phyloP scores from a whole-genome alignment of 2,113 vertebrate genomes.

The Mohoua ochrocephala region DNA sequence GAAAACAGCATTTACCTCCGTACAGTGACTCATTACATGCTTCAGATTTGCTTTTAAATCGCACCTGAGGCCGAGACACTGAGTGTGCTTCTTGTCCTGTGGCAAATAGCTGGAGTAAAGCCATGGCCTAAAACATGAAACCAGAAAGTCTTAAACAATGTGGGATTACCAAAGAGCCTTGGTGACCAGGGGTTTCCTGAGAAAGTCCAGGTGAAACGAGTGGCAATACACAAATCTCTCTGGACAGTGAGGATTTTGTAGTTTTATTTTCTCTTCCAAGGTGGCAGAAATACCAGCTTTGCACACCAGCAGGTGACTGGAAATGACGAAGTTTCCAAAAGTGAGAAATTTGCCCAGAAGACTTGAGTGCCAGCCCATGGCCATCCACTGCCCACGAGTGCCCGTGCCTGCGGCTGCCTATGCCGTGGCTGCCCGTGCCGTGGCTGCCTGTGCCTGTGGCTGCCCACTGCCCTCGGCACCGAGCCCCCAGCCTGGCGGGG shows the following conservation, averaged over 20 bases:
- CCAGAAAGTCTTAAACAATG: fast-evolving
- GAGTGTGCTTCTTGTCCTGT: background rate
- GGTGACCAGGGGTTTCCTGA: background rate
- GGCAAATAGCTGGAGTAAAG: background rate
- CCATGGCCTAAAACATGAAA: fast-evolving
- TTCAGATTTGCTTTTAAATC: background rate
- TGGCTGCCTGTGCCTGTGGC: too few relatives aligned
- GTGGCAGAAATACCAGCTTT: background rate
- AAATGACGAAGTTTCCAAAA: background rate
- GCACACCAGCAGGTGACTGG: background rate
- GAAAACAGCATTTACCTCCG: background rate
- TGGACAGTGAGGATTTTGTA: fast-evolving
- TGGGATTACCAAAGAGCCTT: too few relatives aligned
- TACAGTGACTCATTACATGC: fast-evolving
- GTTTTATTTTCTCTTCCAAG: background rate
- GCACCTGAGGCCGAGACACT: background rate
- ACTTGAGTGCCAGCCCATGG: too few relatives aligned
- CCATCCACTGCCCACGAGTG: too few relatives aligned
- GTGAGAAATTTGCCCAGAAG: too few relatives aligned
- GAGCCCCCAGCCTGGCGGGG: background rate
- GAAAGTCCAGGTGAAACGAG: fast-evolving
- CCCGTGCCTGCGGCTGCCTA: background rate
- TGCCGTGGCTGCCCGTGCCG: too few relatives aligned
- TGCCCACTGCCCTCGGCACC: background rate
- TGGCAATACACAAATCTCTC: background rate